Base-by-base conservation (phyloP, 1,140 invertebrate genomes). In the Drosophila athabasca region DNA sequence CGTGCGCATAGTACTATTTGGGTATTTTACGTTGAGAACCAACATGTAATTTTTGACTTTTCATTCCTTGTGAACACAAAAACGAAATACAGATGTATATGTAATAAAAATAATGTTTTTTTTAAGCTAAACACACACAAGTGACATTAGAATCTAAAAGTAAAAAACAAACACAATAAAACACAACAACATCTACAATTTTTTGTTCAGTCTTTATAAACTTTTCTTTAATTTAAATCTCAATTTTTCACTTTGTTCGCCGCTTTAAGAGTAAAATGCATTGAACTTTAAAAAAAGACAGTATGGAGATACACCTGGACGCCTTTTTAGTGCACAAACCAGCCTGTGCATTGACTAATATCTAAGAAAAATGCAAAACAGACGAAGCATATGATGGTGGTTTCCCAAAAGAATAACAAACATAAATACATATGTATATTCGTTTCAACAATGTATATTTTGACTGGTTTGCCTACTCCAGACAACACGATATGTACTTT, bases 121-220 rank as follows among this genome's bases (percentile, higher is more conserved):
- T 31, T 29, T 49, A 62, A 55, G 26, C 31, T 31, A 59, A 60
- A 73, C 41, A 54, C 69, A 73, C 71, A 74, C 71, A 74, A 74
- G 71, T 75, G 72, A 50, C 72, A 75, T 75, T 75, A 75, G 55
- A 59, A 59, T 55, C 50, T 78, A 70, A 66, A 68, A 31, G 7
- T 22, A 50, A 51, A 44, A 59, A 62, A 67, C 46, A 62, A 73
- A 80, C 45, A 65, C 60, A 53, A 73, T 60, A 65, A 51, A 62
- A 67, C 54, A 49, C 53, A 60, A 35, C 39, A 55, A 15, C 11
- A 44, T 71, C 46, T 50, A 13, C 3, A 65, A 55, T 31, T 62
- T 22, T 19, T 43, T 26, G 35, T 50, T 43, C 15, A 26, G 35
- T 35, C 35, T 64, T 49, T 41, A 3, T 41, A 22, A 54, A 39